A percentile compares a stretch with the other conserved stretches of the same genome.
These are phyloP conservation scores for Paelopatides confundens DNA, from an alignment of 53 echinoderm and acorn worm genomes.

Conservation along the genomic window DNA sequence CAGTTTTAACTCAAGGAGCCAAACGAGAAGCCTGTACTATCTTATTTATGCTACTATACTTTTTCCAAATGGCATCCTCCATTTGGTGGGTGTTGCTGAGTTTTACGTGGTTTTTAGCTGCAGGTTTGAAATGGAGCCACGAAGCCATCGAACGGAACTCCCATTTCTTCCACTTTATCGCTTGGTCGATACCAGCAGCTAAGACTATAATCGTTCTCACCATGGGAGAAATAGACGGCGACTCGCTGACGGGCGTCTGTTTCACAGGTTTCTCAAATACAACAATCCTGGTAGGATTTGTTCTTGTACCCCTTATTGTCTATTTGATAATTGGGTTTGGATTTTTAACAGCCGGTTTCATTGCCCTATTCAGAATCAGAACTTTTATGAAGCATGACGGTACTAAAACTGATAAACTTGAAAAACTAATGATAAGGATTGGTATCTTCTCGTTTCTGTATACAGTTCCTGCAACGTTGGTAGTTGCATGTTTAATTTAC, in stretches of 20 bases:
- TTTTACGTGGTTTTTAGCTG: slow-evolving; percentile 98
- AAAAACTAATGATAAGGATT: slow-evolving; percentile 99
- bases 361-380: slow-evolving; percentile 96
- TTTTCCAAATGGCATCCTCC: slow-evolving; percentile 98
- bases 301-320: slow-evolving; percentile 90
- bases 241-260: slow-evolving; percentile 91
- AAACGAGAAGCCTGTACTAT: slow-evolving; percentile 94
- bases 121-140: slow-evolving; percentile 99
- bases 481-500: slow-evolving; percentile 94
- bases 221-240: slow-evolving; percentile 92
- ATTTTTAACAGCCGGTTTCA: slow-evolving; percentile 93
- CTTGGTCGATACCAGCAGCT: slow-evolving; percentile 96
- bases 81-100: slow-evolving; percentile 99
- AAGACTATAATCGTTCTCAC: slow-evolving; percentile 95
- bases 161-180: slow-evolving; percentile 98
- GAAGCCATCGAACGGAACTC: slow-evolving; percentile 98
- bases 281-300: slow-evolving; percentile 83
- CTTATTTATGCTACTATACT: slow-evolving; percentile 96
- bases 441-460: slow-evolving; percentile 97
- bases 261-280: slow-evolving; percentile 91
- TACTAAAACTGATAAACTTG: slow-evolving; percentile 99
- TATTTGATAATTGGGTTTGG: slow-evolving; percentile 93
- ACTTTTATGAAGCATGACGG: slow-evolving; percentile 99
- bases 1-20: slow-evolving; percentile 75
- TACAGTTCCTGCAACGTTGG: slow-evolving; percentile 95